Base-by-base conservation (phyloP, 2,888 invertebrate genomes). In the Agrochola lota region DNA sequence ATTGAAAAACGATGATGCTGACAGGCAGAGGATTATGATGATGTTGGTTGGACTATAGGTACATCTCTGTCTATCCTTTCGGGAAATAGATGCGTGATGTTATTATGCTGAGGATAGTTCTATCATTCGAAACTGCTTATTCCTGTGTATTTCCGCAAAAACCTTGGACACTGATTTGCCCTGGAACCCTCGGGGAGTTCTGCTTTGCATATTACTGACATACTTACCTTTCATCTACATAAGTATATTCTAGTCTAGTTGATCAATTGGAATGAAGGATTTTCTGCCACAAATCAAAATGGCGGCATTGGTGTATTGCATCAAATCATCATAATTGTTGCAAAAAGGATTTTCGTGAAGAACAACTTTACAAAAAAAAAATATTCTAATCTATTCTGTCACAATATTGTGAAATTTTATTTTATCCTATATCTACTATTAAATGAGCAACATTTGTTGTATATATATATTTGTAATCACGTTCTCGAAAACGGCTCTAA, bases 161-260 rank as follows among this genome's bases (percentile, higher is more conserved):
- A 23, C 52, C 55, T 55, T 30, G 17, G 26, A 71, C 71, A n/a
- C 63, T 15, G 63, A 74, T 75, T 75, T 75, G n/a, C 30, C 7
- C 35, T 46, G 15, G 3, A 49, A 35, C 35, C 74, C 63, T 26
- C 7, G 26, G 75, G 49, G 72, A 74, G 43, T 60, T 64, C 20
- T 55, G 2, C n/a, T 75, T 73, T 63, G 71, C 52, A 75, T 43
- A 49, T 49, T 26, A 49, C 46, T 30, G 49, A 46, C 20, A 57
- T 46, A 35, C 12, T 55, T 63, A 46, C 46, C 35, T 74, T 74
- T 57, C 20, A 57, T 64, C 55, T 46, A n/a, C 8, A 3, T 30
- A n/a, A 20, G 46, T 26, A 20, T 67, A 67, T 59, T 63, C 62
- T 52, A 17, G 66, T 43, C 62, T 52, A n/a, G 66, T 43, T 46